Evolutionary conservation across 1,140 invertebrate genomes (phyloP).

Genomic region (Drosophila ficusphila): DNA sequence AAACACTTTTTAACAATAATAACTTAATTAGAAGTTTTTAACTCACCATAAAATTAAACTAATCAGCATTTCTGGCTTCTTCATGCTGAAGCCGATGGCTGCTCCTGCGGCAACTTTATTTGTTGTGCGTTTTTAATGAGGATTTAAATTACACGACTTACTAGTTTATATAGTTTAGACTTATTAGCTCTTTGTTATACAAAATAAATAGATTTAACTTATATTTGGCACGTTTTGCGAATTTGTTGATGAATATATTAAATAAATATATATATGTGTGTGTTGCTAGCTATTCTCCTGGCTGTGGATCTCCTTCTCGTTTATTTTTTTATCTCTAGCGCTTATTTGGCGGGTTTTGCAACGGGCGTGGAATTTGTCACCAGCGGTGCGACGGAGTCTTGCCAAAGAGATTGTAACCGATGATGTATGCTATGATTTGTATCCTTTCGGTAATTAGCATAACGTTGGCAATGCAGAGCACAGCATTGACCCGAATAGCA

Average conservation of each 20-base stretch:
- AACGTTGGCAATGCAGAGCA: slow-evolving; percentile 77
- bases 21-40: not conserved
- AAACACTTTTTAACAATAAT: not conserved
- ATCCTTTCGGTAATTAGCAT: slow-evolving; percentile 84
- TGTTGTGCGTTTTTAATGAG: slow-evolving; percentile 21
- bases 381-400: slow-evolving; percentile 64
- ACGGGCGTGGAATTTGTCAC: slow-evolving; percentile 31
- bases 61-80: slow-evolving; percentile 64
- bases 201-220: slow-evolving; percentile 80
- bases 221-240: slow-evolving; percentile 78
- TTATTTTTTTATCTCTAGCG: slow-evolving; percentile 33
- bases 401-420: slow-evolving; percentile 84
- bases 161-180: slow-evolving; percentile 75
- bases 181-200: slow-evolving; percentile 74
- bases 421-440: slow-evolving; percentile 80
- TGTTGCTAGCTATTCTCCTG: slow-evolving; percentile 21
- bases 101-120: slow-evolving; percentile 34
- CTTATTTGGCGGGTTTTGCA: slow-evolving; percentile 6
- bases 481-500: slow-evolving; percentile 73
- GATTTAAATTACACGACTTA: slow-evolving; percentile 75
- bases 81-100: slow-evolving; percentile 66
- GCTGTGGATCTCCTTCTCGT: slow-evolving; percentile 25
- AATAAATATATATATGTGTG: slow-evolving; percentile 64
- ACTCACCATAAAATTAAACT: slow-evolving; percentile 78
- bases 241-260: slow-evolving; percentile 61